A percentile compares a stretch with the other conserved stretches of the same genome.
Conservation (phyloP, 2,797 vertebrate species). For the Kryptolebias ocellatus region DNA sequence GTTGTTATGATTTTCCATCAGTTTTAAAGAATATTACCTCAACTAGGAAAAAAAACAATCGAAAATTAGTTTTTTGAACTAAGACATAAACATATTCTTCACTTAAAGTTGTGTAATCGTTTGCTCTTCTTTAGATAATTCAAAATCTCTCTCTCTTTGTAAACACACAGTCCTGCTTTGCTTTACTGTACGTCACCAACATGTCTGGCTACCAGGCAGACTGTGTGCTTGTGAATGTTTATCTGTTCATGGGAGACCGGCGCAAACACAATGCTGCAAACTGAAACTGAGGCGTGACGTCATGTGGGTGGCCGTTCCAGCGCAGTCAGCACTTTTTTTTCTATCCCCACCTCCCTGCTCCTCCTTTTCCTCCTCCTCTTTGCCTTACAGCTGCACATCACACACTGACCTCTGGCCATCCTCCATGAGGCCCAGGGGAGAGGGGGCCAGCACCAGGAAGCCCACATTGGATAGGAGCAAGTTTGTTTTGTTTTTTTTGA, state of each 20-base stretch:
- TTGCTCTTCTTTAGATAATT: too few relatives aligned
- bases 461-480: conserved; percentile 20
- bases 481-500: not conserved
- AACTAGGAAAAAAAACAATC: too few relatives aligned
- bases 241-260: conserved; percentile 60
- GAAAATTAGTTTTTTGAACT: too few relatives aligned
- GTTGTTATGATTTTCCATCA: too few relatives aligned
- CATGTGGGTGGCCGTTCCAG: conserved; percentile 62
- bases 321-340: conserved; percentile 69
- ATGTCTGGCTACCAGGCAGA: conserved; percentile 33
- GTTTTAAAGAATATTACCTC: too few relatives aligned
- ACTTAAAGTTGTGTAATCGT: too few relatives aligned
- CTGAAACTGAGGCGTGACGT: conserved; percentile 70
- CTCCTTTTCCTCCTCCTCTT: conserved; percentile 25
- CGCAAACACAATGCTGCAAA: conserved; percentile 51
- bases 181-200: conserved; percentile 9
- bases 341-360: conserved; percentile 10
- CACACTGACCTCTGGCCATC: conserved; percentile 70
- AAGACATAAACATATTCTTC: too few relatives aligned
- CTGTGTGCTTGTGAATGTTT: conserved; percentile 48
- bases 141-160: too few relatives aligned
- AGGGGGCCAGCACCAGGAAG: conserved; percentile 20
- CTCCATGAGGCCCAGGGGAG: conserved; percentile 33
- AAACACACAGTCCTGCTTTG: too few relatives aligned
- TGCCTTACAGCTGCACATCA: conserved; percentile 66